Base-by-base conservation (phyloP, 2,797 vertebrate genomes). In the Lepus townsendii region DNA sequence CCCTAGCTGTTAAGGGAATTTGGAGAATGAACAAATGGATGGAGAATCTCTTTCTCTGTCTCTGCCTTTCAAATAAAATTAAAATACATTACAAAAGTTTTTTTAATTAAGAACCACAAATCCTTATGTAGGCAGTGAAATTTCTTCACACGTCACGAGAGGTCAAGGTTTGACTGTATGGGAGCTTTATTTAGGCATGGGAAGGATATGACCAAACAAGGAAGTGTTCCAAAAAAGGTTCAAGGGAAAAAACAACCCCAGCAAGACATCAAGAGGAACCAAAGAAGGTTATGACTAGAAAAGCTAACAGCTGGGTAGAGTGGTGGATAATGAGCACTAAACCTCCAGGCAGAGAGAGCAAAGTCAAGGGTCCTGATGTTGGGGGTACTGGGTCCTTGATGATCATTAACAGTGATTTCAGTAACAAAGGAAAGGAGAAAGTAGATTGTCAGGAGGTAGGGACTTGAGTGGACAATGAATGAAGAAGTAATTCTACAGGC, bases 91-190 rank as follows among this genome's bases (percentile, higher is more conserved):
- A 47, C 42, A 47, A 47, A 47, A 47, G 42, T 47, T 47, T 47
- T 9, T 47, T 47, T 47, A 47, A 47, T 47, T 47, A 47, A 47
- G 42, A 47, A 47, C 30, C 14, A 7, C 26, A 66, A 10, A 79
- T 69, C 57, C 65, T 71, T 4, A 16, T 63, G 20, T 60, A 69
- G 42, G 32, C n/a, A 85, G 3, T 88, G 30, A 24, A 78, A 91
- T 91, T 83, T 32, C 27, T 86, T 80, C 38, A 26, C 91, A 92
- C 71, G 32, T n/a, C 77, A 72, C 35, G 38, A 80, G 30, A 71
- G n/a, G 26, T 63, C 54, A 63, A 20, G 1, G 13, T 12, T 52
- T 83, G 42, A 32, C 38, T 83, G 14, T 78, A 30, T 38, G 10
- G 32, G 27, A 84, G 9, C 10, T 71, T 52, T 52, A 71, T 57